Percentiles rank a stretch among this genome's conserved stretches.
Evolutionary conservation across 2,888 invertebrate species (phyloP).

Genomic region (Odontothrips loti): DNA sequence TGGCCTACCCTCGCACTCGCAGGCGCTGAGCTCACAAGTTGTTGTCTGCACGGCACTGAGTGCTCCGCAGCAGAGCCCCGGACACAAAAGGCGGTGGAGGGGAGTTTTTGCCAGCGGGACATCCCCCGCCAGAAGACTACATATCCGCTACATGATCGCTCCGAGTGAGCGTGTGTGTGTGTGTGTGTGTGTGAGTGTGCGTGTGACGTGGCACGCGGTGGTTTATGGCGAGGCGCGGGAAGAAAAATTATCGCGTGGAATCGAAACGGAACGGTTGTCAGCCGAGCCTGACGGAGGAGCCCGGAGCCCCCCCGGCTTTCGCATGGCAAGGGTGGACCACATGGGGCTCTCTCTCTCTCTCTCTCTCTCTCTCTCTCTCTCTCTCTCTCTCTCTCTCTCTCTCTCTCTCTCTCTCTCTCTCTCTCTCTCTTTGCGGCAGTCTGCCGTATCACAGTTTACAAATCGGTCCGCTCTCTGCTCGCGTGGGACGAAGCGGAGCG

Average conservation of each 20-base stretch:
- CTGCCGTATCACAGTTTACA: not conserved
- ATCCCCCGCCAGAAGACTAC: no score
- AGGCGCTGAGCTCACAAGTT: no score
- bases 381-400: not conserved
- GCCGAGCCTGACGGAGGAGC: not conserved
- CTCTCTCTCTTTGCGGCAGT: not conserved
- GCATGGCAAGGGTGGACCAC: not conserved
- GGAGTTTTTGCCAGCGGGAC: no score
- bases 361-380: not conserved
- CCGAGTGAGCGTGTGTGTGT: no score
- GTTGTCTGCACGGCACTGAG: no score
- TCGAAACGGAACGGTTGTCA: not conserved
- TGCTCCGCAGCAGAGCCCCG: no score
- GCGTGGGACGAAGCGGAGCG: no score
- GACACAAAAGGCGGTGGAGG: no score
- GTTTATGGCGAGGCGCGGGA: not conserved
- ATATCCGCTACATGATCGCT: no score
- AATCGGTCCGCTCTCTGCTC: not conserved
- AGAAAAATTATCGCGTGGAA: not conserved
- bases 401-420: not conserved
- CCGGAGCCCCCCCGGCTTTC: no score
- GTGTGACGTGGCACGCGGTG: not conserved
- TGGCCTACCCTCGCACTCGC: no score
- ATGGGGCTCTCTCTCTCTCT: not conserved
- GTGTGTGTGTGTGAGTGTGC: no score